phyloP scores from a whole-genome alignment of 2,888 invertebrate genomes.

The Pocota personata region DNA sequence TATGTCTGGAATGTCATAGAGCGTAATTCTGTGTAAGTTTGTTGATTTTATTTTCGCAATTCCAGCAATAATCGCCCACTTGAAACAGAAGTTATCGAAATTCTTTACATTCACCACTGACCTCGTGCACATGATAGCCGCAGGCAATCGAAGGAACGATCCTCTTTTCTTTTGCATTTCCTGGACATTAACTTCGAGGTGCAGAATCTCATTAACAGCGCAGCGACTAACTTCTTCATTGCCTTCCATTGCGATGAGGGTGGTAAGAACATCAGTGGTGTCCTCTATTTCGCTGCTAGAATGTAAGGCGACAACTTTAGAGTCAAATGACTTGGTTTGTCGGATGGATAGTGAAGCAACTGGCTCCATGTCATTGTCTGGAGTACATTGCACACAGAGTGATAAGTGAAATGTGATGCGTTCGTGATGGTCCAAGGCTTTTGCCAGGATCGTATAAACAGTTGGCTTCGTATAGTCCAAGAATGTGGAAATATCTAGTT shows the following conservation, averaged over 20 bases:
- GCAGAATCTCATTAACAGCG: not conserved
- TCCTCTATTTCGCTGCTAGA: not conserved
- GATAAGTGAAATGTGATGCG: not conserved
- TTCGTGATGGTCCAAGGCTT: not conserved
- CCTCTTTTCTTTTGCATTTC: not conserved
- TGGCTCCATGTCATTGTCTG: too few species aligned
- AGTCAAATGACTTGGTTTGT: not conserved
- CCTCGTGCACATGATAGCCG: not conserved
- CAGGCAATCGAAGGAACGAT: not conserved
- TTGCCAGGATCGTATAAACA: not conserved
- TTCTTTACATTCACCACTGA: not conserved
- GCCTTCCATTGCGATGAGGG: not conserved
- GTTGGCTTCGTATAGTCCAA: not conserved
- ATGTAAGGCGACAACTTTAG: not conserved
- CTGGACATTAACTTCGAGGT: not conserved
- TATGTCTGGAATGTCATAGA: not conserved
- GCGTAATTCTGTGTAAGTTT: not conserved
- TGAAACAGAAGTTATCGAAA: slow-evolving; percentile 7
- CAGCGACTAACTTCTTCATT: not conserved
- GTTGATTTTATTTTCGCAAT: not conserved
- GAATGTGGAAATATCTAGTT: not conserved
- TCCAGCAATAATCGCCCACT: not conserved
- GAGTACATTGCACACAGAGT: not conserved
- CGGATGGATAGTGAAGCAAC: too few species aligned
- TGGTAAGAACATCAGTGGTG: not conserved